Percentiles rank a stretch among this genome's conserved stretches.
Conservation (phyloP, 2,113 vertebrate species). For the Hypomesus transpacificus region DNA sequence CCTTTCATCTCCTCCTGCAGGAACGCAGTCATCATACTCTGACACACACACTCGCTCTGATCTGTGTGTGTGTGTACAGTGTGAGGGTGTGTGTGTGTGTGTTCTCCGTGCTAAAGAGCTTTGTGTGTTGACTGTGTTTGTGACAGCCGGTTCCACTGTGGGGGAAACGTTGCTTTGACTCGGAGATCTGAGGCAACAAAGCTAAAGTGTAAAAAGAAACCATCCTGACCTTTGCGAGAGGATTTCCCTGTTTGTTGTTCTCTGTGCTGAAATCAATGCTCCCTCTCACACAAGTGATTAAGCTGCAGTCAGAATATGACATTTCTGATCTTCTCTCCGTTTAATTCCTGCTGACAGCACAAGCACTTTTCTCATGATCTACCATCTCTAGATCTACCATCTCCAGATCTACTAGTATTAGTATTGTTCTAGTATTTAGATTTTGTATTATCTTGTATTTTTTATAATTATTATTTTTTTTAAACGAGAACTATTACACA, state of each 20-base stretch:
- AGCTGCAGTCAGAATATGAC: conserved; percentile 7
- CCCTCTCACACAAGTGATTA: conserved; percentile 14
- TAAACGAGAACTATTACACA: too few relatives aligned
- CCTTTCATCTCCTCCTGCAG: too few relatives aligned
- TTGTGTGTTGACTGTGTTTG: not conserved
- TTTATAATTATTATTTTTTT: too few relatives aligned
- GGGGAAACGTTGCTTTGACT: not conserved
- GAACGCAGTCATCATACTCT: too few relatives aligned
- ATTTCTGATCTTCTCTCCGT: conserved; percentile 11
- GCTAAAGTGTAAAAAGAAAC: not conserved
- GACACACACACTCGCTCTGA: too few relatives aligned
- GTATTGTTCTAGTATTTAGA: too few relatives aligned
- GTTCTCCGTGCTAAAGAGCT: not conserved
- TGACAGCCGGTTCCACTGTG: not conserved
- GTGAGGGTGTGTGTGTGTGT: conserved; percentile 1
- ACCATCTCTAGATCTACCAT: too few relatives aligned
- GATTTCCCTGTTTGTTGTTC: not conserved
- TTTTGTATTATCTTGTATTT: too few relatives aligned
- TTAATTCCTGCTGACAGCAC: conserved; percentile 1
- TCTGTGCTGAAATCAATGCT: conserved; percentile 4
- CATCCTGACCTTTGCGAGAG: not conserved
- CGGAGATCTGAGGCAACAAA: not conserved
- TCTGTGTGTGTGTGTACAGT: not conserved
- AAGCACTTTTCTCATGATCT: too few relatives aligned
- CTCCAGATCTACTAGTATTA: too few relatives aligned